Conservation (phyloP, 2,888 invertebrate genomes). For the Chrysolina americana region DNA sequence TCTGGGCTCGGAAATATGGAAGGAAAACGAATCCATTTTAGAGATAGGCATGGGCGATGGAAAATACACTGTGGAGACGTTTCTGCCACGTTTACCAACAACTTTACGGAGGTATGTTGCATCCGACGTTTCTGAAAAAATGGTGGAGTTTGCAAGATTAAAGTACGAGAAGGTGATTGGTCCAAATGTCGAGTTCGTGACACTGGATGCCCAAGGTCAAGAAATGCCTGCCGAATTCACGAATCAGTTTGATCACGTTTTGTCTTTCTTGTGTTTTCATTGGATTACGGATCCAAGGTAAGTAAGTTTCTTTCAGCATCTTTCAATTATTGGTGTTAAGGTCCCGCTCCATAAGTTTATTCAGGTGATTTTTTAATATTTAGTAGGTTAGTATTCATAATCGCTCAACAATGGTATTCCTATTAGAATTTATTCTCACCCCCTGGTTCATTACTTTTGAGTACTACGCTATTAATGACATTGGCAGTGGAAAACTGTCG, state of each 20-base stretch:
- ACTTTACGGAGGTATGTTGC: slow-evolving; percentile 31
- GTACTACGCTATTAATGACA: too few relatives aligned
- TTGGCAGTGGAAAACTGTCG: too few relatives aligned
- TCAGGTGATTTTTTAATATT: too few relatives aligned
- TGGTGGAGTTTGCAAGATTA: slow-evolving; percentile 28
- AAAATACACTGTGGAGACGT: slow-evolving; percentile 71
- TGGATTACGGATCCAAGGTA: slow-evolving; percentile 4
- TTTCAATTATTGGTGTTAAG: too few relatives aligned
- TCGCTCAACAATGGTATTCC: too few relatives aligned
- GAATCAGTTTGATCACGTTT: slow-evolving; percentile 15
- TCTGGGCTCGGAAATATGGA: slow-evolving; percentile 60
- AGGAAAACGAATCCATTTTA: slow-evolving; percentile 72
- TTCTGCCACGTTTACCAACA: slow-evolving; percentile 31
- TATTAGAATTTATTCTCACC: too few relatives aligned
- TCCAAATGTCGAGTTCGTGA: slow-evolving; percentile 16
- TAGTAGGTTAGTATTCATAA: too few relatives aligned
- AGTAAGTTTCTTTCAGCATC: too few relatives aligned
- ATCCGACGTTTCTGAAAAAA: slow-evolving; percentile 29
- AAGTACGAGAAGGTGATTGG: not conserved
- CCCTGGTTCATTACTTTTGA: too few relatives aligned
- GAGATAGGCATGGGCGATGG: slow-evolving; percentile 86
- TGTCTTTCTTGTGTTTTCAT: slow-evolving; percentile 5
- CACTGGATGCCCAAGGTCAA: not conserved
- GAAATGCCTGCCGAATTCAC: not conserved
- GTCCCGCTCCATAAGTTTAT: too few relatives aligned